These are phyloP conservation scores for Thaumatotibia leucotreta DNA, from an alignment of 1,140 invertebrate genomes.

Conservation along the genomic window DNA sequence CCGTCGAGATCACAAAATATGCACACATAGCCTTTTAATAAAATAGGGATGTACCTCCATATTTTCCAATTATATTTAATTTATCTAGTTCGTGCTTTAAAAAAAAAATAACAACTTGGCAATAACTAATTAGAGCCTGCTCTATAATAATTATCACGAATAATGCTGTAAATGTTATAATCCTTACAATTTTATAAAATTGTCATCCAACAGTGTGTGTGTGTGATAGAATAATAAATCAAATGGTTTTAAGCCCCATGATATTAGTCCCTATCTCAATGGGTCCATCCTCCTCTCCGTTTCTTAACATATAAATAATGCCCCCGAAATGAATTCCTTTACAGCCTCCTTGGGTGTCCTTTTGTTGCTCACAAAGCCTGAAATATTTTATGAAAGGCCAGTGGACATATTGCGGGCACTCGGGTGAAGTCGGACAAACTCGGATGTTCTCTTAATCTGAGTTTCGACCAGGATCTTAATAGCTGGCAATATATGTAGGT, in stretches of 20 bases:
- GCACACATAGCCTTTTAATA: no score
- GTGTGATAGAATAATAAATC: neutral
- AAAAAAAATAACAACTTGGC: no score
- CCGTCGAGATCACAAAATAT: no score
- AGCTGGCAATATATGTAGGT: neutral
- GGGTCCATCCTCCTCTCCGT: neutral
- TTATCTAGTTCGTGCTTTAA: no score
- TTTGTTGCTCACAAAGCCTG: conserved; percentile 7
- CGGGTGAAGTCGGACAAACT: neutral
- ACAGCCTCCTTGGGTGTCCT: conserved; percentile 7
- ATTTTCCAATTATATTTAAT: no score
- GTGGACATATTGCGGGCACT: conserved; percentile 1
- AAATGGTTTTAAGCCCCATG: neutral
- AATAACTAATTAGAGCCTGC: no score
- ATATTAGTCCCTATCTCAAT: neutral
- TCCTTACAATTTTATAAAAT: no score
- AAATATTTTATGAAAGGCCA: conserved; percentile 12
- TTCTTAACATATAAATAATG: neutral
- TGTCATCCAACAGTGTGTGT: neutral
- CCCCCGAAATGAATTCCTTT: conserved; percentile 8
- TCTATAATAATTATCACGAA: no score
- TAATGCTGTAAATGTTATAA: neutral
- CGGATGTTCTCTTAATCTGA: neutral
- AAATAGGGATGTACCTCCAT: no score
- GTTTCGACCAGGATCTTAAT: conserved; percentile 1